Percentiles rank a stretch among this genome's conserved stretches.
Evolutionary conservation across 1,140 invertebrate species (phyloP).

Genomic region (Diorhabda elongata): DNA sequence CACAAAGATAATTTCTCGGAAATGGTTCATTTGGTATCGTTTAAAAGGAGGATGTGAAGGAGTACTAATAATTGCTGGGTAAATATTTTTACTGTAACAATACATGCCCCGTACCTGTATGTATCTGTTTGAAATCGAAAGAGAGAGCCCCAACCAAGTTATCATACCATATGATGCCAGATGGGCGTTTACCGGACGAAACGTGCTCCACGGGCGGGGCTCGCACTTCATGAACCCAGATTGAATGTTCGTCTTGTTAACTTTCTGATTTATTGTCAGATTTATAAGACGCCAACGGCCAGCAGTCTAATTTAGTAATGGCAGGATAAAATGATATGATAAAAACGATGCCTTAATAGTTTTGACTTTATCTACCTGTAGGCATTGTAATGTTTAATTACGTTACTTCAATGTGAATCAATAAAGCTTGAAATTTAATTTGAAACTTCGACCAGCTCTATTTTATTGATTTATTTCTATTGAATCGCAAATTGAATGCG

Average conservation of each 20-base stretch:
- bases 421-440: too few relatives aligned
- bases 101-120: conserved; percentile 28
- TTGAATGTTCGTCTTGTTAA: conserved; percentile 45
- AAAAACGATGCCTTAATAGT: background rate
- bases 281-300: conserved; percentile 24
- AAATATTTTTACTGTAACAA: conserved; percentile 42
- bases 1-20: background rate
- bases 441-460: too few relatives aligned
- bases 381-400: too few relatives aligned
- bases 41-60: conserved; percentile 29
- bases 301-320: conserved; percentile 28
- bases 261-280: conserved; percentile 43
- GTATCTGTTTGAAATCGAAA: conserved; percentile 20
- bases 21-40: conserved; percentile 18
- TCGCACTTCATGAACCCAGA: conserved; percentile 40
- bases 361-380: background rate
- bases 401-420: too few relatives aligned
- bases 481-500: too few relatives aligned
- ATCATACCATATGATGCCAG: conserved; percentile 41
- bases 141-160: conserved; percentile 15
- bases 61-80: conserved; percentile 39
- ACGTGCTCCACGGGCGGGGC: conserved; percentile 40
- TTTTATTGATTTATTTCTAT: too few relatives aligned
- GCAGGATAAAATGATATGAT: background rate
- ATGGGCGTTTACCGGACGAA: conserved; percentile 31